phyloP scores from a whole-genome alignment of 2,888 invertebrate genomes.

The Temnothorax unifasciatus region DNA sequence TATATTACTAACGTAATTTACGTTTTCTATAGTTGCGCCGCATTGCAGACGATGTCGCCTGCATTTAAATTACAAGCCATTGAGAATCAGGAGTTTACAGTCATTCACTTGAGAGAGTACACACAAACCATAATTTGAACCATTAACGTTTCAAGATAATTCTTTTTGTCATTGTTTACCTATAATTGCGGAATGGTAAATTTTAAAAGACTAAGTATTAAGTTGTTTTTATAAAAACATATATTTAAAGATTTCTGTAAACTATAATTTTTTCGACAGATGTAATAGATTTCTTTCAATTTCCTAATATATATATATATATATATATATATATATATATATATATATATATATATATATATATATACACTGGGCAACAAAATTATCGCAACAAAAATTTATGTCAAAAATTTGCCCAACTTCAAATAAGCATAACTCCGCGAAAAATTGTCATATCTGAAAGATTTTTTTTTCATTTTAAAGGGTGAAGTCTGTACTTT shows the following conservation, averaged over 20 bases:
- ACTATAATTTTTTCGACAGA: neutral
- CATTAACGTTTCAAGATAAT: conserved; percentile 9
- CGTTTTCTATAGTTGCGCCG: conserved; percentile 8
- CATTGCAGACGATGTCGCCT: neutral
- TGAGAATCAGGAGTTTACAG: conserved; percentile 4
- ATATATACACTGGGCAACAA: no score
- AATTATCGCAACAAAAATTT: no score
- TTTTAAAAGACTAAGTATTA: neutral
- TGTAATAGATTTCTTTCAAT: neutral
- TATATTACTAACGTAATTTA: conserved; percentile 37
- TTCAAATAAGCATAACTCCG: no score
- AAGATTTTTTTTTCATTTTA: no score
- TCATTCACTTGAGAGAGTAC: neutral
- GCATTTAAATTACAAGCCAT: conserved; percentile 32
- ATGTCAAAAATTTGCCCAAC: no score
- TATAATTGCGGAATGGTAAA: neutral
- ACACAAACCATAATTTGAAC: neutral
- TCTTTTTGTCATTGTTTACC: neutral
- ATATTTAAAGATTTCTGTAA: neutral
- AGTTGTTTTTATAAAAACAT: neutral
- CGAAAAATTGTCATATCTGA: no score
- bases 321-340: no score
- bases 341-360: no score
- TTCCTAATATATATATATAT: neutral
- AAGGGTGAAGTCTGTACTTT: no score